Evolutionary conservation across 2,797 vertebrate species (phyloP).

Genomic region (Thripadectes ignobilis): DNA sequence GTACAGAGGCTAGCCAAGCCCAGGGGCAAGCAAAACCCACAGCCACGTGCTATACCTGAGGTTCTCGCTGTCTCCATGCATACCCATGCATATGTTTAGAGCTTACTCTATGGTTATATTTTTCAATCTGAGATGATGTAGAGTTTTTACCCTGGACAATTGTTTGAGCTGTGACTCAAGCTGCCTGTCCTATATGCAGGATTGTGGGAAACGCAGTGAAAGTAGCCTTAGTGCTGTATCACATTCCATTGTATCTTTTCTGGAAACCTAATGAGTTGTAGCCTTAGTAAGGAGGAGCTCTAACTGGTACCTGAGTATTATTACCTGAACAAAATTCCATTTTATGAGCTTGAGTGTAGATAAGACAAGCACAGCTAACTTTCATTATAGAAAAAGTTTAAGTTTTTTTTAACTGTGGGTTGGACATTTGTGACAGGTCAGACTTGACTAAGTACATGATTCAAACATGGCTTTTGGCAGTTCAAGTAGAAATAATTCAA

Average conservation of each 20-base stretch:
- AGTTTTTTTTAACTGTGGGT: background rate
- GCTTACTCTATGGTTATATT: background rate
- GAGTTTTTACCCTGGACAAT: background rate
- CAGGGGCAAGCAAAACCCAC: background rate
- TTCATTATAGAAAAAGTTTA: background rate
- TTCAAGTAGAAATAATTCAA: background rate
- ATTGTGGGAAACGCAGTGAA: background rate
- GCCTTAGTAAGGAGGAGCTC: background rate
- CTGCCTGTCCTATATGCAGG: background rate
- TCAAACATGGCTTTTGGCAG: background rate
- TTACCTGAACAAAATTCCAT: background rate
- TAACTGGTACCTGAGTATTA: background rate
- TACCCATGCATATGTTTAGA: background rate
- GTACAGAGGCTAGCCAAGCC: background rate
- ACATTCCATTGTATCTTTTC: background rate
- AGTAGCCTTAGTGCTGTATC: background rate
- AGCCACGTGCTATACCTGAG: background rate
- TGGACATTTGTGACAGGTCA: background rate
- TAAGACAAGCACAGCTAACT: background rate
- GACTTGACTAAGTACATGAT: background rate
- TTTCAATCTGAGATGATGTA: background rate
- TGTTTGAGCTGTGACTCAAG: background rate
- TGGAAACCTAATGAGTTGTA: background rate
- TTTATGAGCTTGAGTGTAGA: background rate
- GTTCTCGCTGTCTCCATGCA: background rate